Percentiles rank a stretch among this genome's conserved stretches.
These are phyloP conservation scores for Anableps anableps DNA, from an alignment of 2,797 vertebrate genomes.

Conservation along the genomic window DNA sequence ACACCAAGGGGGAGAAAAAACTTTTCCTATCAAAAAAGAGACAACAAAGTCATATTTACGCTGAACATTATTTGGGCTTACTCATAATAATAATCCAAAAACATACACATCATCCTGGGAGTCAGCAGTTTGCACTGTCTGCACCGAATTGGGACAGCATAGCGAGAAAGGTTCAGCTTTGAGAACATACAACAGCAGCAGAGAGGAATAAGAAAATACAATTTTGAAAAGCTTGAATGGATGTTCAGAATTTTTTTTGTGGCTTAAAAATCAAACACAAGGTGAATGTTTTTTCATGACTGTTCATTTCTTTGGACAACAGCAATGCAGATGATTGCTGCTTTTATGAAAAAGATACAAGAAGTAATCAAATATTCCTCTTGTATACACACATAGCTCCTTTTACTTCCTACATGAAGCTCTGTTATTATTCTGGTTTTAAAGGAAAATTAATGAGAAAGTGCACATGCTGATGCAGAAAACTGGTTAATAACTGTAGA, in stretches of 20 bases:
- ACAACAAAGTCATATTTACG: slow-evolving; percentile 50
- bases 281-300: slow-evolving; percentile 37
- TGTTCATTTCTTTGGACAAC: slow-evolving; percentile 20
- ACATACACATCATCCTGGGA: slow-evolving; percentile 53
- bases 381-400: slow-evolving; percentile 1
- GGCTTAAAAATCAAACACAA: slow-evolving; percentile 29
- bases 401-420: background rate
- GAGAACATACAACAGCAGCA: slow-evolving; percentile 28
- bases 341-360: slow-evolving; percentile 8
- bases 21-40: slow-evolving; percentile 17
- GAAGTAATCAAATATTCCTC: slow-evolving; percentile 37
- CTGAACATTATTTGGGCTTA: slow-evolving; percentile 39
- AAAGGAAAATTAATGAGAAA: background rate
- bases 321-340: slow-evolving; percentile 11
- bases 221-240: slow-evolving; percentile 39
- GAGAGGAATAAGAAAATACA: slow-evolving; percentile 24
- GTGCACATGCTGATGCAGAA: background rate
- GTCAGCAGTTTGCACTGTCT: slow-evolving; percentile 67
- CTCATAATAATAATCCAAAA: slow-evolving; percentile 60
- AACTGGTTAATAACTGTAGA: background rate
- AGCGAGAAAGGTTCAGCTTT: slow-evolving; percentile 50
- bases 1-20: slow-evolving; percentile 15
- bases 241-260: slow-evolving; percentile 48
- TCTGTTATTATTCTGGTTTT: background rate
- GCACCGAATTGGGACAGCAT: slow-evolving; percentile 41